Conservation (phyloP, 2,113 vertebrate genomes). For the Pachypanchax playfairii region DNA sequence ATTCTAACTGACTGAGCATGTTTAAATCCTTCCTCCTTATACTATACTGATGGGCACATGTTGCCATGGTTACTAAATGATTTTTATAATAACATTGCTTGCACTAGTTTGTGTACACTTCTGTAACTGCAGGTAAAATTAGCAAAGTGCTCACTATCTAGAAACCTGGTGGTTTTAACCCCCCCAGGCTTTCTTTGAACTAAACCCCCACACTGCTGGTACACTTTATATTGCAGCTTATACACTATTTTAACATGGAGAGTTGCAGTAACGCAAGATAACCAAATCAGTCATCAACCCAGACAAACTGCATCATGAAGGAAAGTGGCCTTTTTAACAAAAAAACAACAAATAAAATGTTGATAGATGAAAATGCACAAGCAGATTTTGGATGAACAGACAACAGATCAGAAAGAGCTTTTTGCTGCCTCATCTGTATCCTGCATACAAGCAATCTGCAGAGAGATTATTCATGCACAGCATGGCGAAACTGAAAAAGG, state of each 20-base stretch:
- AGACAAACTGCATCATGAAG: background rate
- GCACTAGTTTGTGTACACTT: background rate
- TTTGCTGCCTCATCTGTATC: slow-evolving; percentile 22
- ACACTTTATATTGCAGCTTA: too few species aligned
- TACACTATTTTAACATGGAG: too few species aligned
- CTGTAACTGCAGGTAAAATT: background rate
- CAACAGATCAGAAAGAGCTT: slow-evolving; percentile 10
- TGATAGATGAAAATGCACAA: background rate
- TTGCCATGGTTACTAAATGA: background rate
- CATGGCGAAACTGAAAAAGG: slow-evolving; percentile 57
- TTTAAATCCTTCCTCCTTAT: background rate
- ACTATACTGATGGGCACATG: background rate
- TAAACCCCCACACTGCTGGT: too few species aligned
- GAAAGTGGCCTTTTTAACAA: background rate
- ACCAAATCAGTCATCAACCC: background rate
- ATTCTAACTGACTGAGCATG: background rate
- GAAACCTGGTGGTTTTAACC: too few species aligned
- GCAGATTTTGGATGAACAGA: background rate
- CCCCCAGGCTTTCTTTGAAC: too few species aligned
- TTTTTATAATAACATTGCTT: background rate
- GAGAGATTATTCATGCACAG: slow-evolving; percentile 57
- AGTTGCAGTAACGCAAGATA: too few species aligned
- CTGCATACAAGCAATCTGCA: slow-evolving; percentile 36
- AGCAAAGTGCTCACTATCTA: background rate
- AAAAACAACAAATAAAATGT: background rate